Percentiles rank a stretch among this genome's conserved stretches.
Conservation (phyloP, 2,888 invertebrate species). For the Bedellia somnulentella region DNA sequence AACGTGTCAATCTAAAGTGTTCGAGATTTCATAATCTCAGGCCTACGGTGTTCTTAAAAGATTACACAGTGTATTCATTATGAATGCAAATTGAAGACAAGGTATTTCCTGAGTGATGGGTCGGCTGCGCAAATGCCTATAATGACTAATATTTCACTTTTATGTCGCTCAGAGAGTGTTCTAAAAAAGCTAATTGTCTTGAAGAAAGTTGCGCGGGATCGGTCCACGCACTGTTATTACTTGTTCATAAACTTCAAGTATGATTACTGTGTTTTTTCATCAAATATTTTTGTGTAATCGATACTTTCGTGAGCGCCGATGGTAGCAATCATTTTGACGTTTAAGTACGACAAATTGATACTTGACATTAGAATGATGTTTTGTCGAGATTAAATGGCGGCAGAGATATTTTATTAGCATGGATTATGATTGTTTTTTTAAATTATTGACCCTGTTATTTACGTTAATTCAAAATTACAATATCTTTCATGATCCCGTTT, state of each 20-base stretch:
- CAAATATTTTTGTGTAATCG: conserved; percentile 22
- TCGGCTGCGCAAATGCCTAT: conserved; percentile 18
- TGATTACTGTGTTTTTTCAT: conserved; percentile 25
- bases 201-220: conserved; percentile 18
- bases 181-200: conserved; percentile 25
- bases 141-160: conserved; percentile 29
- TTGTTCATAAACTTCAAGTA: conserved; percentile 22
- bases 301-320: conserved; percentile 19
- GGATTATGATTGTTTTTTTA: too few relatives aligned
- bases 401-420: neutral
- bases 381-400: neutral
- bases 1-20: too few relatives aligned
- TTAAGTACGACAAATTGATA: neutral
- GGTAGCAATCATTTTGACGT: conserved; percentile 15
- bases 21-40: too few relatives aligned
- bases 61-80: too few relatives aligned
- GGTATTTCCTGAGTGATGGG: conserved; percentile 16
- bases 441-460: too few relatives aligned
- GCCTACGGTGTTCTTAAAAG: too few relatives aligned
- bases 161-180: conserved; percentile 22
- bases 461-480: too few relatives aligned
- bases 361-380: neutral
- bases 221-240: conserved; percentile 22
- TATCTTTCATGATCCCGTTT: too few relatives aligned
- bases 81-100: conserved; percentile 20